A percentile compares a stretch with the other conserved stretches of the same genome.
Evolutionary conservation across 2,797 vertebrate species (phyloP).

Genomic region (Hipposideros larvatus): DNA sequence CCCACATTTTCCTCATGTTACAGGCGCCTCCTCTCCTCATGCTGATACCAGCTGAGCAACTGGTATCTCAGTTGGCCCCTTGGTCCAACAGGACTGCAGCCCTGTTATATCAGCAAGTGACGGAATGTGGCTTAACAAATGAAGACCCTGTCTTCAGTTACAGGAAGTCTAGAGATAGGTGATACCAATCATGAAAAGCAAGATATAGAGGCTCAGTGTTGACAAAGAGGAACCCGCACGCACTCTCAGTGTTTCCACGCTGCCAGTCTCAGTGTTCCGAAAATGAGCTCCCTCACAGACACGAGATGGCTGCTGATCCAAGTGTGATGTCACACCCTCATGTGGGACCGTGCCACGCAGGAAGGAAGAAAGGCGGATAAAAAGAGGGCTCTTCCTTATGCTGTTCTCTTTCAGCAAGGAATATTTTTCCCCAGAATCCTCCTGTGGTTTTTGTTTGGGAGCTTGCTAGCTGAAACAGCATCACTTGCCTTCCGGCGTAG

Average conservation of each 20-base stretch:
- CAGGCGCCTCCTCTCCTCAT: not conserved
- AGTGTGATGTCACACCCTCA: not conserved
- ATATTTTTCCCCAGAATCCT: not conserved
- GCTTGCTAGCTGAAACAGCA: not conserved
- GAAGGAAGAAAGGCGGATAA: not conserved
- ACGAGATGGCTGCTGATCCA: not conserved
- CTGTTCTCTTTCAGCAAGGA: not conserved
- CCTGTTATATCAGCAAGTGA: not conserved
- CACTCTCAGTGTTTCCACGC: not conserved
- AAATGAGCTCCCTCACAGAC: not conserved
- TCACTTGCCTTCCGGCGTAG: not conserved
- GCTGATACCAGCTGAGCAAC: not conserved
- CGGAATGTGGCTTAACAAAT: not conserved
- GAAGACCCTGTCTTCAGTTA: not conserved
- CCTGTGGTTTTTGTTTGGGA: not conserved
- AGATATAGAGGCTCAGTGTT: rapidly evolving
- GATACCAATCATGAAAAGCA: not conserved
- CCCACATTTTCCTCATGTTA: not conserved
- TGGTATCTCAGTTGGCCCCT: not conserved
- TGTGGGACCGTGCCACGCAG: not conserved
- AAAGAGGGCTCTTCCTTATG: not conserved
- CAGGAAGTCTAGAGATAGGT: not conserved
- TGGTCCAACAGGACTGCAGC: not conserved
- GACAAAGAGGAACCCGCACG: not conserved
- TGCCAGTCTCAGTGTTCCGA: not conserved